Evolutionary conservation across 2,113 vertebrate genomes (phyloP), one percentile per base, ranked within the genome.

Genomic region (Nicator chloris): DNA sequence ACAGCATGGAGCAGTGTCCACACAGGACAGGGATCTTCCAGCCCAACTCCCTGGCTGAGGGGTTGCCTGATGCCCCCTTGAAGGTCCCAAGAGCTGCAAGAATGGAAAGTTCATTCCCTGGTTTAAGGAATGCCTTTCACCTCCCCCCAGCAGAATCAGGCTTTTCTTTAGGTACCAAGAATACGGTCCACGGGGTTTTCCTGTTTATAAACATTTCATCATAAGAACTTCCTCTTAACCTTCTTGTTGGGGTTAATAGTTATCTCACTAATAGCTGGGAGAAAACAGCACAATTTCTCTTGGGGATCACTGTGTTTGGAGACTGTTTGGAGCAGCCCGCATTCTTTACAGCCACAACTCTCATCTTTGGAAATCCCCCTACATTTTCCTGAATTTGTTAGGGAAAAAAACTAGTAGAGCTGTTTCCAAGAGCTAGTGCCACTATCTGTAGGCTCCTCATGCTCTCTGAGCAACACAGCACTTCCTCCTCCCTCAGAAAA

Each of bases 191-290:
- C 63, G 64, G 27, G 33, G 19, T 22, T 86, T 93, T 93, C 76
- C 95, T 94, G 45, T 81, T 88, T 83, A 60, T 77, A 95, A 94
- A 86, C 17, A 88, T 86, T 88, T 83, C 42, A 77, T 88, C 71
- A 24, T 39, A 83, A 92, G 63, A 83, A 80, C 37, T 94, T 94
- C 76, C 63, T 88, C 63, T 80, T 88, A 53, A 42, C 66, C 33
- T 92, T 93, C 79, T 82, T 4, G 1, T 77, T 77, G 68, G 44
- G 54, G 35, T 81, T 96, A 90, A 90, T 69, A 50, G 19, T 89
- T 90, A 39, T 91, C 69, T 89, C 39, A 59, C 47, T 75, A 82
- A 78, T 13, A 80, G 61, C 45, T 76, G 40, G 17, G 37, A 92
- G 50, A 92, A 90, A 93, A 69, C 21, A 93, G 30, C 19, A 73